These are phyloP conservation scores for Neosalanx taihuensis DNA, from an alignment of 2,797 vertebrate species.

Conservation along the genomic window DNA sequence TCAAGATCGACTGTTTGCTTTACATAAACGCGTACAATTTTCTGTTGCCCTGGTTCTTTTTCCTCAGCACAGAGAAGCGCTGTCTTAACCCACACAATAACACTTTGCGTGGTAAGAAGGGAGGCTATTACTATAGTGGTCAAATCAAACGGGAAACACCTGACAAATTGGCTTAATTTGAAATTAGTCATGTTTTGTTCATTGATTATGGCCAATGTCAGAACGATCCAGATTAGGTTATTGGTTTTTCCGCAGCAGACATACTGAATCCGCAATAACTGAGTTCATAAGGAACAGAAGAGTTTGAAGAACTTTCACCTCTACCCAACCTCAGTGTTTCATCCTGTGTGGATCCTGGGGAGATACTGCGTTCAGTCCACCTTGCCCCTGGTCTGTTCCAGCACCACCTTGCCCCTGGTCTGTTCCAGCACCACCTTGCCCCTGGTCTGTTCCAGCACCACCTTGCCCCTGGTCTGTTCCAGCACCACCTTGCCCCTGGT, in stretches of 20 bases:
- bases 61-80: slow-evolving; percentile 2
- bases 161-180: no score
- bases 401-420: no score
- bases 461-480: no score
- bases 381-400: neutral
- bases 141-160: no score
- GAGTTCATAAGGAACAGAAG: neutral
- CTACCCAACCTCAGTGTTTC: neutral
- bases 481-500: no score
- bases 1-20: slow-evolving; percentile 51
- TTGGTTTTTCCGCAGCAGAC: neutral
- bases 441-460: no score
- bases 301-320: neutral
- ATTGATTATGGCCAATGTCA: neutral
- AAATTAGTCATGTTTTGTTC: no score
- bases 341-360: neutral
- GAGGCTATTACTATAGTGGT: no score
- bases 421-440: no score
- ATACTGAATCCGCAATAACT: neutral
- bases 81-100: neutral
- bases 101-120: neutral
- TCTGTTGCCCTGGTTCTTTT: slow-evolving; percentile 1
- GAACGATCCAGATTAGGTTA: neutral
- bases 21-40: neutral
- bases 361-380: neutral